A percentile compares a stretch with the other conserved stretches of the same genome.
Conservation (phyloP, 2,797 vertebrate species). For the Morus bassanus region DNA sequence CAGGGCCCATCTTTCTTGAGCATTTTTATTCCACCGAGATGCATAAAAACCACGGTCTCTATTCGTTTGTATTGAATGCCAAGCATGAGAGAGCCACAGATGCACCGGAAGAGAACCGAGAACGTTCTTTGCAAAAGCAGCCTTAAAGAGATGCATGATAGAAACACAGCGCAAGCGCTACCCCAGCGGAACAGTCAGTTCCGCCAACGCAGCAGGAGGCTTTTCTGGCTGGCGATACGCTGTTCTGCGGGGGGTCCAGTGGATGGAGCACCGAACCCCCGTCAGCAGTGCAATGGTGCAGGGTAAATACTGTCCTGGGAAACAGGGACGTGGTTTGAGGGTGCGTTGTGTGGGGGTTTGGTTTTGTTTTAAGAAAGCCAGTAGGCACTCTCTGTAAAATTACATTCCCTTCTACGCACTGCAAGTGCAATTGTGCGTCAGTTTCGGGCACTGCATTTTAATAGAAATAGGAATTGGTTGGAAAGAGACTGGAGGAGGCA, state of each 20-base stretch:
- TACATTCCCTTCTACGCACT: not conserved
- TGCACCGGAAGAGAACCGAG: not conserved
- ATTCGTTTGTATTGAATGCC: not conserved
- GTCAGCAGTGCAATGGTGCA: not conserved
- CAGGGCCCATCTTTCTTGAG: not conserved
- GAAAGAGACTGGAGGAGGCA: not conserved
- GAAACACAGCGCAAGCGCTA: not conserved
- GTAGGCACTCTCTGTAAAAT: not conserved
- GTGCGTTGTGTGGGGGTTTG: not conserved
- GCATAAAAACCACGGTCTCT: rapidly evolving
- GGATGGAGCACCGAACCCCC: rapidly evolving
- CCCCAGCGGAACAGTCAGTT: not conserved
- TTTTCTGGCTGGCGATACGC: rapidly evolving
- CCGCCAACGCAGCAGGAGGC: not conserved
- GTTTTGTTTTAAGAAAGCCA: not conserved
- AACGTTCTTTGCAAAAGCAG: not conserved
- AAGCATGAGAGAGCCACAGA: not conserved
- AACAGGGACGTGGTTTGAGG: rapidly evolving
- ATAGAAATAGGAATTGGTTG: not conserved
- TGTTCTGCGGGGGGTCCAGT: rapidly evolving
- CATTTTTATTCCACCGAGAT: not conserved
- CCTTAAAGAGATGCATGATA: not conserved
- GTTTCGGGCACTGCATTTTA: not conserved
- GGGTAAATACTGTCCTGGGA: not conserved
- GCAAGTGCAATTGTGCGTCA: not conserved